Percentiles rank a stretch among this genome's conserved stretches.
Evolutionary conservation across 2,888 invertebrate genomes (phyloP).

Genomic region (Hyles lineata): DNA sequence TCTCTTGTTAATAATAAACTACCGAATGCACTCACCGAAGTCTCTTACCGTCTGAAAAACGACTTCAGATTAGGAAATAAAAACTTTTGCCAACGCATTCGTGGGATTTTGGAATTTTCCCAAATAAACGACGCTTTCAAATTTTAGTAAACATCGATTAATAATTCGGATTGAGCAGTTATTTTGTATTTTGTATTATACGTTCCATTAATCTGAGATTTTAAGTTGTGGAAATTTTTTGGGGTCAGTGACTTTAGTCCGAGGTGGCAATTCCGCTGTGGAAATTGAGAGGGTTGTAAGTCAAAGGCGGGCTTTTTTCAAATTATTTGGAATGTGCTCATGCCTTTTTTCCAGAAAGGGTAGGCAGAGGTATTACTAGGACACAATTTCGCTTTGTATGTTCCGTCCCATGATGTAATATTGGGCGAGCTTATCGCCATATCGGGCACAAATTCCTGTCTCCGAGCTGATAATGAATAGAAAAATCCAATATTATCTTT

Average conservation of each 20-base stretch:
- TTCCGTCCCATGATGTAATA: too few species aligned
- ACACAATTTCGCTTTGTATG: too few species aligned
- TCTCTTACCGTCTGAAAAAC: slow-evolving; percentile 7
- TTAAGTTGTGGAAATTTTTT: not conserved
- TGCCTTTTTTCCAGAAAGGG: too few species aligned
- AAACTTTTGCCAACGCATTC: slow-evolving; percentile 1
- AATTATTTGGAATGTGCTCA: too few species aligned
- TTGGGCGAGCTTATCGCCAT: too few species aligned
- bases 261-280: not conserved
- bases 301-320: too few species aligned
- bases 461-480: too few species aligned
- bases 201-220: not conserved
- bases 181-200: slow-evolving; percentile 41
- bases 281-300: too few species aligned
- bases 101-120: slow-evolving; percentile 4
- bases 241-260: not conserved
- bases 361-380: too few species aligned
- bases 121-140: slow-evolving; percentile 31
- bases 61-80: slow-evolving; percentile 18
- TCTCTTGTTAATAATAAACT: slow-evolving; percentile 1
- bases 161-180: slow-evolving; percentile 43
- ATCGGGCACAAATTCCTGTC: too few species aligned
- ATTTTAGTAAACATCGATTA: slow-evolving; percentile 50
- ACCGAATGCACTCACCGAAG: slow-evolving; percentile 3
- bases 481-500: too few species aligned